These are phyloP conservation scores for Tokudaia tokunoshimensis DNA, from an alignment of 2,797 vertebrate genomes.

Conservation along the genomic window DNA sequence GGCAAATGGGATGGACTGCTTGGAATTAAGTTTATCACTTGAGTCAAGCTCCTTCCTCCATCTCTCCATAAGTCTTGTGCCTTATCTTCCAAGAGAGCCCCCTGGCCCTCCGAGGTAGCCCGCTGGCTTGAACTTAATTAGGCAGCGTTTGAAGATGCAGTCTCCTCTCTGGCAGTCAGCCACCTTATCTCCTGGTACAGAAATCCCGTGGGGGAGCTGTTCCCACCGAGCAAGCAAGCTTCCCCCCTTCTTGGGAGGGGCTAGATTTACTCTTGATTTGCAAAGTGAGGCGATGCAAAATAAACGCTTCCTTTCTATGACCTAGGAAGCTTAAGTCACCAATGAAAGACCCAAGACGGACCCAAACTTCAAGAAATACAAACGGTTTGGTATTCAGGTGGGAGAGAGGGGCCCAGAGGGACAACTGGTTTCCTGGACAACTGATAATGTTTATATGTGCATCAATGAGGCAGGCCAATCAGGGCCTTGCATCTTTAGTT, in stretches of 20 bases:
- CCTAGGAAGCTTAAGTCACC: background rate
- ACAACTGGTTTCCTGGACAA: background rate
- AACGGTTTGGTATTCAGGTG: background rate
- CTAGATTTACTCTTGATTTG: conserved; percentile 68
- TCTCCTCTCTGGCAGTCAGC: conserved; percentile 79
- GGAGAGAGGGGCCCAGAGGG: background rate
- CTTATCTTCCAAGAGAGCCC: conserved; percentile 74
- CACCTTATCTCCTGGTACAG: conserved; percentile 78
- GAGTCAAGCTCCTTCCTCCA: conserved; percentile 44
- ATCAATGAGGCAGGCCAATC: background rate
- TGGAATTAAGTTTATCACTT: background rate
- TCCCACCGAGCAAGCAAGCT: background rate
- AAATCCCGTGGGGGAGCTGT: conserved; percentile 63
- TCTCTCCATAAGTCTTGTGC: conserved; percentile 64
- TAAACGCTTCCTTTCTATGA: background rate
- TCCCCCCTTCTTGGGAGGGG: background rate
- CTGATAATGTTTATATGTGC: background rate
- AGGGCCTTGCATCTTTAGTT: background rate
- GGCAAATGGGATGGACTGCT: background rate
- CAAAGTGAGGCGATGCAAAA: conserved; percentile 50
- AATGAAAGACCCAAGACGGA: background rate
- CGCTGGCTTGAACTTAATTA: conserved; percentile 84
- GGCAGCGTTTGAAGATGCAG: conserved; percentile 75
- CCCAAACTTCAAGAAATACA: background rate
- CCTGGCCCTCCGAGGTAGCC: conserved; percentile 67